These are phyloP conservation scores for Smittia aterrima DNA, from an alignment of 2,888 invertebrate genomes.

Conservation along the genomic window DNA sequence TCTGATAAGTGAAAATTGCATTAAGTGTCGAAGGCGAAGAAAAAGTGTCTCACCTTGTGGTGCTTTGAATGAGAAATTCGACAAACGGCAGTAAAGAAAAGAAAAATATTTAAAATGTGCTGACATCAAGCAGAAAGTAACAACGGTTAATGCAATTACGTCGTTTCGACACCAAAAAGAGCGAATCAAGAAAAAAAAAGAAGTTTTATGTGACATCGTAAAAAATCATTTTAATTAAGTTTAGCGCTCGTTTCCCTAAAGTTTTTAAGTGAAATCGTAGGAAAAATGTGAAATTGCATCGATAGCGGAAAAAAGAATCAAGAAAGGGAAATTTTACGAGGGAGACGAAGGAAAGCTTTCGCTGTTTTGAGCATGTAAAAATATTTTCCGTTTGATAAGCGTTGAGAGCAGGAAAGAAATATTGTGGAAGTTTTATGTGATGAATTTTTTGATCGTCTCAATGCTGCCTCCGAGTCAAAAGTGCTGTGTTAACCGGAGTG, in stretches of 20 bases:
- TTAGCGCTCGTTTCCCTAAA: background rate
- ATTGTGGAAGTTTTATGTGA: conserved; percentile 9
- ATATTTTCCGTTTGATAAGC: background rate
- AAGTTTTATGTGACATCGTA: background rate
- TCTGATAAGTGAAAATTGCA: background rate
- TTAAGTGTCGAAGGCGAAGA: background rate
- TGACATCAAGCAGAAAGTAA: background rate
- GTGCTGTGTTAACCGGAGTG: background rate
- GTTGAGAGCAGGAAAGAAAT: background rate
- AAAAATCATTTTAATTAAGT: conserved; percentile 11
- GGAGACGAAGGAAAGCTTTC: background rate
- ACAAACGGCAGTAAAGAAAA: background rate
- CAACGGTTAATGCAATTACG: conserved; percentile 35
- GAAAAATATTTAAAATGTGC: conserved; percentile 12
- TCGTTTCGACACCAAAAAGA: background rate
- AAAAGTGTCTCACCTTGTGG: conserved; percentile 27
- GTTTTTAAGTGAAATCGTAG: background rate
- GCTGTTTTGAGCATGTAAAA: background rate
- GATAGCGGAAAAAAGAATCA: background rate
- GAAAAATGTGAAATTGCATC: background rate
- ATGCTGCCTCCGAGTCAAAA: conserved; percentile 5
- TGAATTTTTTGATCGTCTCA: conserved; percentile 3
- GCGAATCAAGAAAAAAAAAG: background rate
- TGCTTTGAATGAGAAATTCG: too few relatives aligned
- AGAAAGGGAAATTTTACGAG: background rate